phyloP scores from a whole-genome alignment of 2,888 invertebrate genomes.

The Myathropa florea region DNA sequence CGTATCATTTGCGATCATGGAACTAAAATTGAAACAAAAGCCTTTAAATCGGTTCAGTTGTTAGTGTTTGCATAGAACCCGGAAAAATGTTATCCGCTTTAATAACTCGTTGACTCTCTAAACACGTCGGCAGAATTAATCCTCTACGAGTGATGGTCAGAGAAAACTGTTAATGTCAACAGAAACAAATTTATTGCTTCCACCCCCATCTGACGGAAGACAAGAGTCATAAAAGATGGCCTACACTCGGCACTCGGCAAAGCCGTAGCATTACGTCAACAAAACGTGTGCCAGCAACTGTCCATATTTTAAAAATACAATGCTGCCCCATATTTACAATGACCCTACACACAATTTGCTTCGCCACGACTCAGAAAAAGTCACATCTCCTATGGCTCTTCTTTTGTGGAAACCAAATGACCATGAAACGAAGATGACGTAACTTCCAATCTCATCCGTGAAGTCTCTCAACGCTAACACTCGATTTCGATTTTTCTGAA shows the following conservation, averaged over 20 bases:
- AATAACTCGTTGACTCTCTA: neutral
- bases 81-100: too few relatives aligned
- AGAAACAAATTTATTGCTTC: neutral
- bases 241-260: neutral
- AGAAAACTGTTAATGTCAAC: neutral
- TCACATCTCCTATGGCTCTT: neutral
- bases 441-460: neutral
- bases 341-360: neutral
- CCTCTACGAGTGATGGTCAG: neutral
- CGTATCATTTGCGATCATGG: too few relatives aligned
- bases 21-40: too few relatives aligned
- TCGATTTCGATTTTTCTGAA: conserved; percentile 8
- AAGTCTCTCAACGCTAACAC: conserved; percentile 3
- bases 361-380: neutral
- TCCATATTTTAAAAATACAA: neutral
- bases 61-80: too few relatives aligned
- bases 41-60: too few relatives aligned
- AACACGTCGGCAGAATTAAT: neutral
- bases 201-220: neutral
- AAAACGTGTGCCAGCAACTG: neutral
- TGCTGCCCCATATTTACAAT: neutral
- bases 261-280: neutral
- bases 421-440: neutral
- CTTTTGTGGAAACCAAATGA: neutral
- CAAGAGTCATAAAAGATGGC: neutral